Evolutionary conservation across 2,113 vertebrate genomes (phyloP), one percentile per base, ranked within the genome.

Genomic region (Halcyon senegalensis): DNA sequence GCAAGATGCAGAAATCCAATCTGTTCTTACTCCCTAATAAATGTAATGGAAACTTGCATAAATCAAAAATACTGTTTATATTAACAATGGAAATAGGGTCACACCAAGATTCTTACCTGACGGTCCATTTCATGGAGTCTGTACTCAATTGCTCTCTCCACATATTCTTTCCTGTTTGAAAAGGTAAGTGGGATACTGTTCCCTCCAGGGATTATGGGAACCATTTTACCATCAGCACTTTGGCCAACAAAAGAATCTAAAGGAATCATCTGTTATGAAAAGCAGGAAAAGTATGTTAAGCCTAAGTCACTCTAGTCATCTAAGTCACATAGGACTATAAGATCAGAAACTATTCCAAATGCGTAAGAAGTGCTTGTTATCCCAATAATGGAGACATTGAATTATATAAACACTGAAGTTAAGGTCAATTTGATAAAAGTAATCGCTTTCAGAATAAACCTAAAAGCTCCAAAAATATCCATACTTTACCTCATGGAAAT

Each of bases 121-220:
- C 98, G 97, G 96, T 99, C 98, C 97, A 99, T 98, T 93, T 99
- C 98, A 86, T 98, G 98, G 67, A 99, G 98, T 78, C 98, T 97
- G 93, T 99, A 99, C 67, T 99, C 98, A 68, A 99, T 98, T 92
- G 98, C 98, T 64, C 98, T 97, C 64, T 99, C 98, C 90, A 99
- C 98, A 37, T 99, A 99, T 44, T 99, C 98, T 95, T 98, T 99
- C 90, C 98, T 97, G 86, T 99, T 99, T 92, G 98, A 98, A 97
- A 99, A 99, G 41, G 98, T 98, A 94, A 99, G 98, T 53, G 98
- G 98, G 94, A 99, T 99, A 90, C 98, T 99, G 96, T 99, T 99
- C 93, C 98, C 98, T 93, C 98, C 98, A 70, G 98, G 98, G 68
- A 99, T 98, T 97, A 99, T 99, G 94, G 98, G 98, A 95, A 99